Conservation (phyloP, 2,797 vertebrate species). For the Nannoperca australis region DNA sequence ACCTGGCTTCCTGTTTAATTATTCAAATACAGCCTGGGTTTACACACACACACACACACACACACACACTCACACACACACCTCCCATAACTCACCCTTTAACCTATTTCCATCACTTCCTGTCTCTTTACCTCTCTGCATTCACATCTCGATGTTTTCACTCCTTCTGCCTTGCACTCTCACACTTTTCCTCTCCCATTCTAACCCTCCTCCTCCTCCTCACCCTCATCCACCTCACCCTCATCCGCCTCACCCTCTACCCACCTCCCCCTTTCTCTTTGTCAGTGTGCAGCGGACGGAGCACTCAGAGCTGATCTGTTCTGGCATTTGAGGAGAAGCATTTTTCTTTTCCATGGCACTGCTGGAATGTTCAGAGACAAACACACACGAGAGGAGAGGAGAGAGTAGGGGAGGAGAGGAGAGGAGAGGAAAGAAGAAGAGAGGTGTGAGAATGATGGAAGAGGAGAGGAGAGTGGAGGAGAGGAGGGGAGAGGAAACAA, state of each 20-base stretch:
- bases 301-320: conserved; percentile 79
- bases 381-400: conserved; percentile 30
- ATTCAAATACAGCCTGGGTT: conserved; percentile 72
- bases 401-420: not conserved
- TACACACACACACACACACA: conserved; percentile 22
- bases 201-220: conserved; percentile 26
- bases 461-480: too few species aligned
- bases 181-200: conserved; percentile 32
- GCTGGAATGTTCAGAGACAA: conserved; percentile 72
- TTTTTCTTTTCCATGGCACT: conserved; percentile 73
- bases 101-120: conserved; percentile 51
- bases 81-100: conserved; percentile 42
- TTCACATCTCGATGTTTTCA: conserved; percentile 29
- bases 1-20: conserved; percentile 68
- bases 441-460: not conserved
- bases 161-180: conserved; percentile 49
- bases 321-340: conserved; percentile 82
- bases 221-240: conserved; percentile 29
- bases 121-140: conserved; percentile 38
- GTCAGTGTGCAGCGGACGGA: conserved; percentile 81
- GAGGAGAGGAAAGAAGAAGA: too few species aligned
- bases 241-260: conserved; percentile 9
- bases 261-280: conserved; percentile 60
- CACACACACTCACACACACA: conserved; percentile 26
- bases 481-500: too few species aligned